Evolutionary conservation across 2,113 vertebrate species (phyloP).

Genomic region (Leucosticte australis): DNA sequence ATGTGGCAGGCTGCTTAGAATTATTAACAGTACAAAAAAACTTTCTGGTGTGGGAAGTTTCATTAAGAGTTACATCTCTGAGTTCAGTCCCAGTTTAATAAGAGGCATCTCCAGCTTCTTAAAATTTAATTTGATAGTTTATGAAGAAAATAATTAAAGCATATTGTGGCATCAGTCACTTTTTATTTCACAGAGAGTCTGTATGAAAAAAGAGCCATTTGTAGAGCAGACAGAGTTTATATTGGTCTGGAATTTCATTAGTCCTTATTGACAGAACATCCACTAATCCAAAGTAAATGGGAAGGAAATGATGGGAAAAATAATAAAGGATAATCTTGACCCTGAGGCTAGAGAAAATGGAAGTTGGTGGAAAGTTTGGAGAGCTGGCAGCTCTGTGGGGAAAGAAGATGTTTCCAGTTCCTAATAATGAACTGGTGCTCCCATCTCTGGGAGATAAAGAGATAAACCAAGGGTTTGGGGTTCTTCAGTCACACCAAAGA

Average conservation of each 20-base stretch:
- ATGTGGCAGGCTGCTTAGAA: neutral
- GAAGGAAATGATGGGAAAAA: neutral
- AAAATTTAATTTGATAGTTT: constrained; percentile 73
- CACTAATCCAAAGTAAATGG: neutral
- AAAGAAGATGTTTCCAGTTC: neutral
- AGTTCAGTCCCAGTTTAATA: constrained; percentile 58
- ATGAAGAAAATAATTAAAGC: constrained; percentile 75
- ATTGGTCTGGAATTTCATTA: neutral
- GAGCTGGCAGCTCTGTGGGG: neutral
- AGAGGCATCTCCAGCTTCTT: constrained; percentile 59
- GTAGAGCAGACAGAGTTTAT: neutral
- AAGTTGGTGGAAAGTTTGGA: neutral
- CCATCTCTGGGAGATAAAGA: neutral
- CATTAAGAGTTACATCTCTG: constrained; percentile 63
- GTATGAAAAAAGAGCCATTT: neutral
- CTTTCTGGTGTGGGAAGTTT: constrained; percentile 42
- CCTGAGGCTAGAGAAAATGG: neutral
- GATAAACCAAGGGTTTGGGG: neutral
- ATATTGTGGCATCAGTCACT: constrained; percentile 46
- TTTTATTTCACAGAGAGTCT: constrained; percentile 37
- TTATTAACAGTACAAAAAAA: constrained; percentile 35
- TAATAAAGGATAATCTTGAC: neutral
- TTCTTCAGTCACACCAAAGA: neutral
- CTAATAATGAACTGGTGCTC: neutral
- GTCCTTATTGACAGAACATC: neutral